Conservation (phyloP, 2,888 invertebrate species). For the Nipponacmea schrenckii region DNA sequence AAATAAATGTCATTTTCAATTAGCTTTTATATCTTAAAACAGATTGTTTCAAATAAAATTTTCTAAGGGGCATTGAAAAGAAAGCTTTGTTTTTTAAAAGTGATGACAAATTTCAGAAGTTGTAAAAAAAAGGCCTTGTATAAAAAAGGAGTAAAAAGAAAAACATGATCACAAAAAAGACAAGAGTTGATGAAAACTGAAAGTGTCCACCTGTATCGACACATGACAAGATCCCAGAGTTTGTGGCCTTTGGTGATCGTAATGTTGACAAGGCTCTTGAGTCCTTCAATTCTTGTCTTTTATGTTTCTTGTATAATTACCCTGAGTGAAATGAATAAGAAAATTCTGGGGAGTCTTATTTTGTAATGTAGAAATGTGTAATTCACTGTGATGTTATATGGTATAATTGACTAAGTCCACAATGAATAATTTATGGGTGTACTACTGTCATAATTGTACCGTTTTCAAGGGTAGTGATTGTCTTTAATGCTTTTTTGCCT, state of each 20-base stretch:
- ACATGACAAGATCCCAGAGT: slow-evolving; percentile 7
- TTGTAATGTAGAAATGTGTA: neutral
- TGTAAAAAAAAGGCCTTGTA: neutral
- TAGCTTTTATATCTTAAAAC: neutral
- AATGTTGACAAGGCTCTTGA: slow-evolving; percentile 5
- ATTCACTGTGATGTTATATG: too few relatives aligned
- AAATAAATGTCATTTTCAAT: neutral
- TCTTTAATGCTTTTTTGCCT: neutral
- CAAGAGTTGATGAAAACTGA: neutral
- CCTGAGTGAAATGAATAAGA: neutral
- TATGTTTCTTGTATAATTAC: neutral
- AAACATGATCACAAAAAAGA: too few relatives aligned
- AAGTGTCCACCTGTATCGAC: slow-evolving; percentile 4
- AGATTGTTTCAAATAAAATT: neutral
- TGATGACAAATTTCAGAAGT: neutral
- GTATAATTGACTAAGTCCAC: neutral
- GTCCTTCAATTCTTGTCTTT: slow-evolving; percentile 1
- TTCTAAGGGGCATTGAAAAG: too few relatives aligned
- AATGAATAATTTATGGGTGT: slow-evolving; percentile 4
- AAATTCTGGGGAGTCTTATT: neutral
- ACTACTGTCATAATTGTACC: slow-evolving; percentile 3
- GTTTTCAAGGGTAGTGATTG: neutral
- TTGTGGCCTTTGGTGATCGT: slow-evolving; percentile 5
- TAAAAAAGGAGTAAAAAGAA: neutral
- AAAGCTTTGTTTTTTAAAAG: too few relatives aligned